Base-by-base conservation (phyloP, 2,113 vertebrate species). In the Clarias gariepinus region DNA sequence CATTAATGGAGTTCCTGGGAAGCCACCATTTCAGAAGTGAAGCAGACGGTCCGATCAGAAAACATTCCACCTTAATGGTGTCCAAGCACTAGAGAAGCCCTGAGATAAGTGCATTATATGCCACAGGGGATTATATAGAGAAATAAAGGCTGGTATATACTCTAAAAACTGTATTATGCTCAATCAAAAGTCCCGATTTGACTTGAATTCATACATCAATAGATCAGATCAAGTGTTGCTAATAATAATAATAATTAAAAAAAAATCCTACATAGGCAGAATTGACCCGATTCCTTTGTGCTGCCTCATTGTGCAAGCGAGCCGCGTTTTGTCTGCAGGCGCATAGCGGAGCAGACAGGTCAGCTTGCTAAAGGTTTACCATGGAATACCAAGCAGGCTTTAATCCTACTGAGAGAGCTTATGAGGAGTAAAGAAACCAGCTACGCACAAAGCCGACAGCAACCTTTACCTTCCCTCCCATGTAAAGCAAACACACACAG, bases 341-440 rank as follows among this genome's bases (percentile, higher is more conserved):
- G 85, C 78, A 85, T 41, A 82, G 82, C 15, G 1, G 60, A 85
- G 79, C 68, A 85, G 85, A 82, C 82, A 58, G 76, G 82, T 85
- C 88, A 82, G 69, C 81, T 73, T 66, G 69, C 33, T 9, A 77
- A 69, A 71, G 61, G 86, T 82, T 87, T 69, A 4, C 25, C 47
- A n/a, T 77, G 82, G 85, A 89, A 89, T 81, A 87, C 18, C 82
- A 69, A 61, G 61, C 68, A 74, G 73, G 23, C 57, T 73, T 13
- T 61, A 63, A 82, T 63, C 68, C 68, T 53, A 78, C 69, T 53
- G 77, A 77, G 53, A 81, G 58, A 77, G 19, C 58, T 61, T 74
- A 69, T 58, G 53, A 53, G 19, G 30, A 33, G 69, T 47, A 19
- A 79, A 78, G 82, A 8, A 63, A 33, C 79, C 23, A 69, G 55